Evolutionary conservation across 53 echinoderm and acorn worm species (phyloP).

Genomic region (Mesocentrotus franciscanus): DNA sequence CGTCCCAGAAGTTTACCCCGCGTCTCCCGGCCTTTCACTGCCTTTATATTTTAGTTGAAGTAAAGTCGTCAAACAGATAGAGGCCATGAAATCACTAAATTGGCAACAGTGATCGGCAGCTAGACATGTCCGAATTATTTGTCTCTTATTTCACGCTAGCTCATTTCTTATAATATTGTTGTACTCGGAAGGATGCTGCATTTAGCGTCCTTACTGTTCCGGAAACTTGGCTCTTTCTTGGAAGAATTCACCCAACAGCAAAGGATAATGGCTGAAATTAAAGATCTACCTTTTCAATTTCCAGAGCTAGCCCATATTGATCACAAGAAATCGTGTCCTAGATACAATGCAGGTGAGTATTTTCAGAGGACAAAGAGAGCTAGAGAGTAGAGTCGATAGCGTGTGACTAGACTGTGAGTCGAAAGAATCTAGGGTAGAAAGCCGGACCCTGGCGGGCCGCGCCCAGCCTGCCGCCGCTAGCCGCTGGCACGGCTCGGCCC

Average conservation of each 20-base stretch:
- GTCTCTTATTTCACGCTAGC: no score
- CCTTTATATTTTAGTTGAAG: no score
- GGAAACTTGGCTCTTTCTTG: slow-evolving; percentile 25
- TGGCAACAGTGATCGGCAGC: background rate
- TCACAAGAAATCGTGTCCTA: slow-evolving; percentile 84
- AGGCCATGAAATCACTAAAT: background rate
- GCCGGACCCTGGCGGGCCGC: background rate
- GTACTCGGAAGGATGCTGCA: slow-evolving; percentile 14
- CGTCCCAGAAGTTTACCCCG: no score
- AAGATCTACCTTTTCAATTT: slow-evolving; percentile 90
- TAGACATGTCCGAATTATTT: no score
- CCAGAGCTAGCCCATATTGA: slow-evolving; percentile 83
- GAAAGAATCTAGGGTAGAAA: background rate
- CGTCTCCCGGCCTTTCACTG: no score
- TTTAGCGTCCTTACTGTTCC: background rate
- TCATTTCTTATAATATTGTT: no score
- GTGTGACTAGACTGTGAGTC: no score
- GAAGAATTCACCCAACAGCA: slow-evolving; percentile 8
- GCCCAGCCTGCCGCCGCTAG: background rate
- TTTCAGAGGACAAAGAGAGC: background rate
- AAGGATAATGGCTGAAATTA: slow-evolving; percentile 79
- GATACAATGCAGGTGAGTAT: slow-evolving; percentile 80
- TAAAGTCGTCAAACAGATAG: no score
- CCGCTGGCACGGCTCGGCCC: background rate
- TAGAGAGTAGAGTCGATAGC: no score